Evolutionary conservation across 2,113 vertebrate species (phyloP).

Genomic region (Saimiri boliviensis): DNA sequence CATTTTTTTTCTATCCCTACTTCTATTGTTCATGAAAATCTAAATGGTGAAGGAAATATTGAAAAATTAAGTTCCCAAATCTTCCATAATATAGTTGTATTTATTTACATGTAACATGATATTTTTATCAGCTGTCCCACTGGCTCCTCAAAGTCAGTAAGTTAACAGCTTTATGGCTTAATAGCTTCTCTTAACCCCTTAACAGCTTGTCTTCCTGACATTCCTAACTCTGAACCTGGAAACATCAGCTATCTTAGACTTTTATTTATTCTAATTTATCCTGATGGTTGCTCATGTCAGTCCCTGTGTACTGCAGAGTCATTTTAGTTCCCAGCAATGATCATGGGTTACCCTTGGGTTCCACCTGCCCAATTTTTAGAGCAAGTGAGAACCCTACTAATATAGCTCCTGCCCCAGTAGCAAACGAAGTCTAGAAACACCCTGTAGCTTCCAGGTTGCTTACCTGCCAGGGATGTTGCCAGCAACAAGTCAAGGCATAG

Average conservation of each 20-base stretch:
- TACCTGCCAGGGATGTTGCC: background rate
- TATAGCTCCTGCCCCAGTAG: background rate
- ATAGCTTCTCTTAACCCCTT: background rate
- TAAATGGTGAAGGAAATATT: background rate
- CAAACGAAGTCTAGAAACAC: background rate
- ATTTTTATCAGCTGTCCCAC: background rate
- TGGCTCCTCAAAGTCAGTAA: background rate
- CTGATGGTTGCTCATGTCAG: background rate
- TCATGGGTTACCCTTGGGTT: background rate
- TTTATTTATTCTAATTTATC: background rate
- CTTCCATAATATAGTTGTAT: background rate
- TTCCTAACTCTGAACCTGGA: background rate
- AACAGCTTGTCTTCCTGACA: background rate
- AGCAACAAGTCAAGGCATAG: background rate
- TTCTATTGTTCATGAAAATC: background rate
- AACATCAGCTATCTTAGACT: background rate
- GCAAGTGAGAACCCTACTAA: background rate
- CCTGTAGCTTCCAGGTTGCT: background rate
- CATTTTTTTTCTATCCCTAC: background rate
- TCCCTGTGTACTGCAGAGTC: background rate
- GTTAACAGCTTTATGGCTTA: background rate
- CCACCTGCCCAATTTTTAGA: background rate
- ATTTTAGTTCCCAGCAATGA: background rate
- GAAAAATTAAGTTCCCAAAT: slow-evolving; percentile 6
- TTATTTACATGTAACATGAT: background rate